phyloP scores from a whole-genome alignment of 2,888 invertebrate species.

The Amblyjoppa proteus region DNA sequence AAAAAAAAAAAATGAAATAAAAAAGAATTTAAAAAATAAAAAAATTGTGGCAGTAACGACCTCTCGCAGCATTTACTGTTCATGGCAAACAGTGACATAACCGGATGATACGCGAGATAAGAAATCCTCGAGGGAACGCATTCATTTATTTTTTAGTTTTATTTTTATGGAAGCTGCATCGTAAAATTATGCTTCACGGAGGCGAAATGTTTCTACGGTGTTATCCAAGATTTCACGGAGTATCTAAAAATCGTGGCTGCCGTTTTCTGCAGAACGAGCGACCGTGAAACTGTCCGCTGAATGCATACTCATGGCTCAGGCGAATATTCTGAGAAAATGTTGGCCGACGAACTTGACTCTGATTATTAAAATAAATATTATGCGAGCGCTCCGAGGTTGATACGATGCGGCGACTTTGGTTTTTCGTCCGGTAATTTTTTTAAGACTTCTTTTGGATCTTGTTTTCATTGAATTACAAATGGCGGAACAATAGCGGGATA shows the following conservation, averaged over 20 bases:
- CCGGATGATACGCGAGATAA: conserved; percentile 10
- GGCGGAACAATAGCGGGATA: not conserved
- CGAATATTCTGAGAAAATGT: conserved; percentile 70
- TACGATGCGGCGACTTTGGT: not conserved
- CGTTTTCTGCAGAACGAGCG: conserved; percentile 59
- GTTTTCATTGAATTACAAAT: not conserved
- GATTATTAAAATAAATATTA: conserved; percentile 56
- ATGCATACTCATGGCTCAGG: conserved; percentile 70
- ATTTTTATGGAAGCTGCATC: not conserved
- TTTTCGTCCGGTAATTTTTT: not conserved
- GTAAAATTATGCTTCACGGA: conserved; percentile 3
- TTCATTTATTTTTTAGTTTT: not conserved
- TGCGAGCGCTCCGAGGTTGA: not conserved
- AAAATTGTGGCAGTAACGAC: not conserved
- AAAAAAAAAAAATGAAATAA: conserved; percentile 17
- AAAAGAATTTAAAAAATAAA: not conserved
- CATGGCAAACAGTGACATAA: conserved; percentile 41
- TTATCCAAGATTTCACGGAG: not conserved
- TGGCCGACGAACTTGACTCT: conserved; percentile 68
- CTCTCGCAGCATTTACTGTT: not conserved
- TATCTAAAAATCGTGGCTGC: not conserved
- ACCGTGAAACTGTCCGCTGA: not conserved
- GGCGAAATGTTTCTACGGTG: not conserved
- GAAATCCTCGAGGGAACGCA: not conserved
- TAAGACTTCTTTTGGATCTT: not conserved